These are phyloP conservation scores for Holothuria leucospilota DNA, from an alignment of 53 echinoderm and acorn worm genomes.

Conservation along the genomic window DNA sequence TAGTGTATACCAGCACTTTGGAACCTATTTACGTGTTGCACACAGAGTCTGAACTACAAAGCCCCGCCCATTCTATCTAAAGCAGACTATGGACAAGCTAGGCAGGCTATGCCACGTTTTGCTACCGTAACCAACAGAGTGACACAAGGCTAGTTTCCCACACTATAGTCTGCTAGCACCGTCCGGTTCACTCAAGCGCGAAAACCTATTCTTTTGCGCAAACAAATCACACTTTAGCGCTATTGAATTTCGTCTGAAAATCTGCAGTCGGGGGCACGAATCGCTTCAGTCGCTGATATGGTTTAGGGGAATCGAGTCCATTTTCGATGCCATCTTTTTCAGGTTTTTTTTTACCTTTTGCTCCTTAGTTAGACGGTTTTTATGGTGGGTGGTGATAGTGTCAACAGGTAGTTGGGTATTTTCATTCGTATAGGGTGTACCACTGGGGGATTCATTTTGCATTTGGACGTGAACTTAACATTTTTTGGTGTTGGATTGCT, in stretches of 20 bases:
- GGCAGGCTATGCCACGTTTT: constrained; percentile 22
- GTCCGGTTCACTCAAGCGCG: constrained; percentile 31
- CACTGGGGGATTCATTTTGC: no score
- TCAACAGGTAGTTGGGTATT: constrained; percentile 16
- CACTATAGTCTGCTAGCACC: neutral
- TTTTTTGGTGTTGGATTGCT: no score
- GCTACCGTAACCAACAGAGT: neutral
- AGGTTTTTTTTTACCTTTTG: constrained; percentile 7
- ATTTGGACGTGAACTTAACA: no score
- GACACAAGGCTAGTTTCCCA: constrained; percentile 41
- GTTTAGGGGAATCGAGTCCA: constrained; percentile 36
- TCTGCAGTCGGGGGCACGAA: constrained; percentile 15
- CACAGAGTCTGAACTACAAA: neutral
- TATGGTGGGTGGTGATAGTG: constrained; percentile 33
- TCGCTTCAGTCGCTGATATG: constrained; percentile 39
- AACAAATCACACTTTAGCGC: constrained; percentile 30
- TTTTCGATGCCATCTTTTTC: constrained; percentile 29
- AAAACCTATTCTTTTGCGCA: constrained; percentile 39
- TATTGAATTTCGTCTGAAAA: constrained; percentile 15
- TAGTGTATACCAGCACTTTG: constrained; percentile 23
- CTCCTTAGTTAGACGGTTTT: constrained; percentile 24
- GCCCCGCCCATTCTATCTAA: constrained; percentile 41
- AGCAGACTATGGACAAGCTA: neutral
- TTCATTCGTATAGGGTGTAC: neutral
- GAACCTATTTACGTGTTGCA: neutral